These are phyloP conservation scores for Syrmaticus mikado DNA, from an alignment of 2,113 vertebrate species.

Conservation along the genomic window DNA sequence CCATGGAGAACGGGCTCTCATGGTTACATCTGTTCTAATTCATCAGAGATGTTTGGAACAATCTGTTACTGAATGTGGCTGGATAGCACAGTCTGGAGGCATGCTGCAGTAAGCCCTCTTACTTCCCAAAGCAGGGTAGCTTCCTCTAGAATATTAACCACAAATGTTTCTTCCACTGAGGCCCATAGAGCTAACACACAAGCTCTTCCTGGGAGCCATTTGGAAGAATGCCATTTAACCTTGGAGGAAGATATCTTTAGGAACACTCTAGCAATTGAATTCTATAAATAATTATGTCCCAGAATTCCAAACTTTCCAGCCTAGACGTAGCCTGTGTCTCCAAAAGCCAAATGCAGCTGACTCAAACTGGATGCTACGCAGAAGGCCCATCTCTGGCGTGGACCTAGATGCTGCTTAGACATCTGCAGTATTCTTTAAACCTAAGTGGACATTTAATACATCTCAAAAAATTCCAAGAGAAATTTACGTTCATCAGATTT, in stretches of 20 bases:
- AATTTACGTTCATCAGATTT: neutral
- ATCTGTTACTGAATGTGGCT: neutral
- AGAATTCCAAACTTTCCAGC: neutral
- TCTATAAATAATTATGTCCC: neutral
- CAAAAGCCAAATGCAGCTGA: neutral
- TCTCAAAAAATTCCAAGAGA: neutral
- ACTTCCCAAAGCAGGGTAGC: accelerated
- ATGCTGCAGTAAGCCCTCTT: neutral
- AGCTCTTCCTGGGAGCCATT: neutral
- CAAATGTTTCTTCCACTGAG: neutral
- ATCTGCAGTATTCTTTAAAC: neutral
- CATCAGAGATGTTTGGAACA: neutral
- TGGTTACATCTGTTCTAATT: neutral
- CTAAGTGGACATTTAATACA: neutral
- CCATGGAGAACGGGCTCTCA: neutral
- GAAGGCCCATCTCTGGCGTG: neutral
- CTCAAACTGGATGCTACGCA: neutral
- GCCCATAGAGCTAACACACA: neutral
- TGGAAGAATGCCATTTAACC: neutral
- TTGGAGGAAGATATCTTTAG: neutral
- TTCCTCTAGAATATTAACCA: neutral
- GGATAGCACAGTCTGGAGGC: neutral
- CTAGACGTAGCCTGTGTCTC: neutral
- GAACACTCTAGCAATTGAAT: neutral
- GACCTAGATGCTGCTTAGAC: neutral